These are phyloP conservation scores for Cassiopea xamachana DNA, from an alignment of 30 jellyfish, hydroid and myxozoan species.

Conservation along the genomic window DNA sequence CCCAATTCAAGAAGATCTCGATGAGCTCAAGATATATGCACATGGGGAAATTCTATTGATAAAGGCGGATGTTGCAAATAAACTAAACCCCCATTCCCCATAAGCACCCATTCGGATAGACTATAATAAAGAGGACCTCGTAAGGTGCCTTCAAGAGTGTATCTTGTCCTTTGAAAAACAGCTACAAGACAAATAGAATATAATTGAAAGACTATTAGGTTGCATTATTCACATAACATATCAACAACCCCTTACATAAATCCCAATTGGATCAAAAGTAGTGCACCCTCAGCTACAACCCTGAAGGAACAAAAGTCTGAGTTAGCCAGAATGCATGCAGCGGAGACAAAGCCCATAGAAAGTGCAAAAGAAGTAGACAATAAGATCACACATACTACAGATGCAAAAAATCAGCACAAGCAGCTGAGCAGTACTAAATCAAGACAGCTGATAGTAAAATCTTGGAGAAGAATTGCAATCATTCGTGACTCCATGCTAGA, in stretches of 20 bases:
- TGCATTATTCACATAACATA: neutral
- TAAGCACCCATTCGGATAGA: neutral
- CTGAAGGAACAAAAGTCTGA: too few relatives aligned
- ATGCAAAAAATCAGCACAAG: too few relatives aligned
- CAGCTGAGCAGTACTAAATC: too few relatives aligned
- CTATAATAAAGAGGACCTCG: neutral
- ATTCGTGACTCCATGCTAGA: too few relatives aligned
- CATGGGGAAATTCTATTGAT: neutral
- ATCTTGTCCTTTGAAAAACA: neutral
- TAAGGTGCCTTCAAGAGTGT: neutral
- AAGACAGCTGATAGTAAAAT: too few relatives aligned
- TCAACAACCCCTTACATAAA: neutral
- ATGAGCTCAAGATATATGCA: neutral
- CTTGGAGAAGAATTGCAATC: too few relatives aligned
- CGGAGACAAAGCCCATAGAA: too few relatives aligned
- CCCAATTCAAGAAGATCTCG: neutral
- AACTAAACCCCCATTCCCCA: neutral
- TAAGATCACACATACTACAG: too few relatives aligned
- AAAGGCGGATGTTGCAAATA: neutral
- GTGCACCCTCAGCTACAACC: too few relatives aligned
- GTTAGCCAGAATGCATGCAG: too few relatives aligned
- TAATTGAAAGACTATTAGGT: neutral
- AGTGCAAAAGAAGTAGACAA: too few relatives aligned
- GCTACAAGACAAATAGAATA: neutral
- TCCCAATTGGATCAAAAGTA: too few relatives aligned